A percentile compares a stretch with the other conserved stretches of the same genome.
Conservation (phyloP, 2,888 invertebrate genomes). For the Lagria hirta region DNA sequence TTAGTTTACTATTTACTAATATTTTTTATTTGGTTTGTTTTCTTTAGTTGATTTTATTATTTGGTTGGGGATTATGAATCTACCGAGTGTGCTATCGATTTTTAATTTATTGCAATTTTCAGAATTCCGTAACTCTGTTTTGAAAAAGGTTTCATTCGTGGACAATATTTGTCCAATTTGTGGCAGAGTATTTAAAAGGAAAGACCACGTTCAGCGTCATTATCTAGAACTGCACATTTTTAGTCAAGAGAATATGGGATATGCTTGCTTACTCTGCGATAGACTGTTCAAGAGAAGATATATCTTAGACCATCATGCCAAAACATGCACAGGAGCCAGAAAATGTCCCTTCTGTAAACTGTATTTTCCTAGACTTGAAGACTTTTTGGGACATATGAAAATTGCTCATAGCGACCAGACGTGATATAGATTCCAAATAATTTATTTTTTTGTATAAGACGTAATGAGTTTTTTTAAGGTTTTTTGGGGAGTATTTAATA, state of each 20-base stretch:
- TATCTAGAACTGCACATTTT: slow-evolving; percentile 33
- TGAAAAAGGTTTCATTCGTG: slow-evolving; percentile 31
- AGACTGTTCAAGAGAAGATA: slow-evolving; percentile 42
- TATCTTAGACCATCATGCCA: slow-evolving; percentile 41
- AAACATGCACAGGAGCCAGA: slow-evolving; percentile 30
- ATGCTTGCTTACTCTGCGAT: slow-evolving; percentile 36
- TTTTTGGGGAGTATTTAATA: too few relatives aligned
- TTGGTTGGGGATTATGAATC: slow-evolving; percentile 15
- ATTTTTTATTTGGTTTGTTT: slow-evolving; percentile 3
- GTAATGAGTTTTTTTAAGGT: too few relatives aligned
- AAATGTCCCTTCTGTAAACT: slow-evolving; percentile 20
- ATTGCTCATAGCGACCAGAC: slow-evolving; percentile 27
- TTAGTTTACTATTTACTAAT: not conserved
- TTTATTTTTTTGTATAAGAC: too few relatives aligned
- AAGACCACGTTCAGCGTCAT: slow-evolving; percentile 39
- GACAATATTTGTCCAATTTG: slow-evolving; percentile 43
- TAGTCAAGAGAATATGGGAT: slow-evolving; percentile 29
- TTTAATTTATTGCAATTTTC: slow-evolving; percentile 17
- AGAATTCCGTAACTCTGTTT: slow-evolving; percentile 26
- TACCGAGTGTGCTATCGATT: not conserved
- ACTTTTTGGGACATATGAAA: slow-evolving; percentile 21
- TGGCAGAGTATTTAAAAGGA: slow-evolving; percentile 42
- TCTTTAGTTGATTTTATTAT: slow-evolving; percentile 7
- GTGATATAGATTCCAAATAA: too few relatives aligned
- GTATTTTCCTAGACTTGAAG: slow-evolving; percentile 9